These are phyloP conservation scores for Gambusia yucatana DNA, from an alignment of 2,797 vertebrate species.

Conservation along the genomic window DNA sequence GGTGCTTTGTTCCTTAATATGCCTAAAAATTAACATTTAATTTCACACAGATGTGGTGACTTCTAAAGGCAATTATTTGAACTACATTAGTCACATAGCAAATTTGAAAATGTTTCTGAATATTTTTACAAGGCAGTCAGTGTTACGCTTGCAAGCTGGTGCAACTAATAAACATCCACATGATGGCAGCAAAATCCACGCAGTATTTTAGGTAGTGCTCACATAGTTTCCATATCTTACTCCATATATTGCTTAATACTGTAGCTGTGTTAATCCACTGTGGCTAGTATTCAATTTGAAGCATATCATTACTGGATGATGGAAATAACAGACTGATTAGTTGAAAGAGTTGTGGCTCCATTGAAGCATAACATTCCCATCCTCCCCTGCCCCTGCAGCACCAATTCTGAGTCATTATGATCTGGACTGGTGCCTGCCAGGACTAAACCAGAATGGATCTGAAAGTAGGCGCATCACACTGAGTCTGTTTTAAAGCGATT, in stretches of 20 bases:
- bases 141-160: not conserved
- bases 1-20: not conserved
- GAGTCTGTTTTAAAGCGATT: constrained; percentile 54
- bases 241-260: constrained; percentile 31
- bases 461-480: constrained; percentile 24
- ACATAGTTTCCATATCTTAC: constrained; percentile 41
- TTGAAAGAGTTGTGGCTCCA: constrained; percentile 28
- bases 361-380: constrained; percentile 28
- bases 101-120: not conserved
- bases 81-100: not conserved
- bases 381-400: constrained; percentile 20
- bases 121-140: not conserved
- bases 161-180: constrained; percentile 51
- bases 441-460: constrained; percentile 63
- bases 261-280: constrained; percentile 15
- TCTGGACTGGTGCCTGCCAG: constrained; percentile 45
- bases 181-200: constrained; percentile 62
- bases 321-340: constrained; percentile 60
- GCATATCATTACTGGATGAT: constrained; percentile 37
- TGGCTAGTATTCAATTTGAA: constrained; percentile 19
- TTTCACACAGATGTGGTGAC: not conserved
- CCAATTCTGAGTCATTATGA: constrained; percentile 50
- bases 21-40: not conserved
- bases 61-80: not conserved
- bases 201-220: not conserved